Evolutionary conservation across 2,888 invertebrate species (phyloP), one percentile per base, ranked within the genome.

Genomic region (Tenthredo distinguenda): DNA sequence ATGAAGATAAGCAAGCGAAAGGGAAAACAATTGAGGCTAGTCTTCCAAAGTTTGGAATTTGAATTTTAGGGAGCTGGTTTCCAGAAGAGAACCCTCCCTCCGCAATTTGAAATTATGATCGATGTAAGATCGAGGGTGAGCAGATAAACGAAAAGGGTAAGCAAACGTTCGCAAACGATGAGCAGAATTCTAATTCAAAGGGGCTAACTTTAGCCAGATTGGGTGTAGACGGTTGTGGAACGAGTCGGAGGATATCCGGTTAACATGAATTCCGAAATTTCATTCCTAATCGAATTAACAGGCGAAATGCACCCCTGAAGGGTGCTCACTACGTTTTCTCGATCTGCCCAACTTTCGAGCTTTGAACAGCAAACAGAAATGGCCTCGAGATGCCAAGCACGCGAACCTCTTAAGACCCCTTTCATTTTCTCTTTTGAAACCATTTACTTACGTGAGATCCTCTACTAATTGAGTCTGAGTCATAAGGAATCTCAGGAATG

Each of bases 21-120:
- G 55, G n/a, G n/a, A 55, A 55, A 55, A 55, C 55, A 55, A 55
- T 55, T 12, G 62, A 62, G 10, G 10, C 2, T 26, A 21, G 62
- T 62, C 21, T 62, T 9, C 12, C 62, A 10, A 21, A 62, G 62
- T 62, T 71, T 71, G 71, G 34, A n/a, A 71, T 71, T 40, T n/a
- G 37, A 71, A 71, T 40, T 71, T 71, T 18, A 7, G 37, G 34
- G 7, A 34, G 37, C 9, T 26, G 62, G 21, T 26, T 26, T 26
- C 12, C 62, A 21, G 62, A 26, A 26, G 26, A 62, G 26, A 26
- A 9, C 62, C 26, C 26, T 62, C 9, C 21, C 26, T 62, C 10
- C 26, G 26, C 62, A 71, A 71, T 71, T 71, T n/a, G 71, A 71
- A 71, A 71, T 71, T 40, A 71, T 71, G 71, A 71, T 71, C 71